These are phyloP conservation scores for Podarcis muralis DNA, from an alignment of 2,113 vertebrate species.

Conservation along the genomic window DNA sequence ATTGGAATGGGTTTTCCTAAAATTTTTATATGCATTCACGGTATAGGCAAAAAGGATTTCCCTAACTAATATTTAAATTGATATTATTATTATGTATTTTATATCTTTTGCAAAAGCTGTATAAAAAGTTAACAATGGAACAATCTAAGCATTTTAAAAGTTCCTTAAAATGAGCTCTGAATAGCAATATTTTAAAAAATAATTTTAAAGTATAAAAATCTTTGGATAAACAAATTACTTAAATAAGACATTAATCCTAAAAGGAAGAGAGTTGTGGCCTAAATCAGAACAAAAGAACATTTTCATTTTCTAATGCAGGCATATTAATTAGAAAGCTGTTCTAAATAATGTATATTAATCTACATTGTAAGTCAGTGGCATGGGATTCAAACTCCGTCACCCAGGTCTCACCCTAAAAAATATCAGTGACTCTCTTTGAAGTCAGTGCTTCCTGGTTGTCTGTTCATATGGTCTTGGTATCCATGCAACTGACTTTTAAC, in stretches of 20 bases:
- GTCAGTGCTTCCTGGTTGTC: neutral
- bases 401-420: neutral
- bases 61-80: neutral
- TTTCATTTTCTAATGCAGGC: neutral
- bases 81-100: neutral
- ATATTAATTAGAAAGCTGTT: neutral
- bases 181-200: too few species aligned
- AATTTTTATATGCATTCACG: neutral
- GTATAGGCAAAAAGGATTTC: neutral
- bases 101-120: neutral
- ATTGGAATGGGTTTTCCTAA: neutral
- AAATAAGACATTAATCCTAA: neutral
- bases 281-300: neutral
- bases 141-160: neutral
- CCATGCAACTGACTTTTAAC: neutral
- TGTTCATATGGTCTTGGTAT: neutral
- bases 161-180: neutral
- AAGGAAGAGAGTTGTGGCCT: too few species aligned
- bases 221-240: neutral
- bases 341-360: neutral
- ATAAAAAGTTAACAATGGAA: neutral
- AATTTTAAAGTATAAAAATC: neutral
- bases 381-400: neutral
- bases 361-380: neutral
- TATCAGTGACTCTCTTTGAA: neutral